These are phyloP conservation scores for Anastrepha ludens DNA, from an alignment of 1,140 invertebrate genomes.

Conservation along the genomic window DNA sequence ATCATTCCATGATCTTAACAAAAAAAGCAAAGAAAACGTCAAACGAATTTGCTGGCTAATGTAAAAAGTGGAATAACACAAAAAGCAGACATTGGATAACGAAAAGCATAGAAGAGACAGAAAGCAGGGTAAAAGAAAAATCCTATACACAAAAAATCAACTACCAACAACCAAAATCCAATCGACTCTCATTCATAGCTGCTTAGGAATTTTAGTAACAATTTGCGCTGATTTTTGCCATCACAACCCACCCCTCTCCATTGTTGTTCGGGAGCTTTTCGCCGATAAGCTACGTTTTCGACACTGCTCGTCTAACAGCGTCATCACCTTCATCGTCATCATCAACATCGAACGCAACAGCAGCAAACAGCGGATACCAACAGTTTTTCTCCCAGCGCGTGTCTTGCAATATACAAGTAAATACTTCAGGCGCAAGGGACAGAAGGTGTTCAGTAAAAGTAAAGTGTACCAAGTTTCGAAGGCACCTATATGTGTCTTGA, in stretches of 20 bases:
- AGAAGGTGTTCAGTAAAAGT: slow-evolving; percentile 11
- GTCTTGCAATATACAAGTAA: not conserved
- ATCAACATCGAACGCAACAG: slow-evolving; percentile 14
- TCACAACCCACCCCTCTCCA: not conserved
- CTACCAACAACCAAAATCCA: slow-evolving; percentile 33
- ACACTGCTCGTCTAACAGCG: slow-evolving; percentile 37
- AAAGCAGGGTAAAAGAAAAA: slow-evolving; percentile 38
- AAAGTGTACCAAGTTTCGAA: not conserved
- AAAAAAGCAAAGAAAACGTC: not conserved
- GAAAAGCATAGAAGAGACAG: slow-evolving; percentile 56
- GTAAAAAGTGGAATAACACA: slow-evolving; percentile 25
- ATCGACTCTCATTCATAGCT: slow-evolving; percentile 46
- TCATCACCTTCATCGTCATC: slow-evolving; percentile 40
- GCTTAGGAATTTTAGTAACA: slow-evolving; percentile 34
- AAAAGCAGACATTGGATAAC: slow-evolving; percentile 59
- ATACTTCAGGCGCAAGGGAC: not conserved
- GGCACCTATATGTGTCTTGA: not conserved
- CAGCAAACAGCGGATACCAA: slow-evolving; percentile 32
- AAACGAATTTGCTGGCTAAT: not conserved
- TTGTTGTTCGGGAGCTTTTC: slow-evolving; percentile 29
- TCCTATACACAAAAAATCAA: slow-evolving; percentile 29
- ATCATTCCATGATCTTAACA: no score
- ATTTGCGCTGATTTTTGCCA: slow-evolving; percentile 41
- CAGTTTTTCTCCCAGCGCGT: slow-evolving; percentile 38
- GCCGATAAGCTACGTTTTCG: slow-evolving; percentile 22